phyloP scores from a whole-genome alignment of 2,113 vertebrate genomes.

The Gorsachius goisagi region DNA sequence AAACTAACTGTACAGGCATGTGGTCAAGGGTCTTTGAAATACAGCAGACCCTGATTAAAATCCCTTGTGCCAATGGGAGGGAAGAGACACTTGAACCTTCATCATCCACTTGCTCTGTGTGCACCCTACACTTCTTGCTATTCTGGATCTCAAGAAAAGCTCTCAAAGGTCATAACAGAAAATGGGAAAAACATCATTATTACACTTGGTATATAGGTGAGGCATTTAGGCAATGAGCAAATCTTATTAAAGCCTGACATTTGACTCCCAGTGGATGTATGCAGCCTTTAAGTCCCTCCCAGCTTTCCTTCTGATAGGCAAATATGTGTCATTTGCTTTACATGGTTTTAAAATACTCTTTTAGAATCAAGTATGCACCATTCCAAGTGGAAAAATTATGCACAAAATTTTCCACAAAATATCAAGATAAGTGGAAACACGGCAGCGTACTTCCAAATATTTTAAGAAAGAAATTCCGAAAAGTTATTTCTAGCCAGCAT shows the following conservation, averaged over 20 bases:
- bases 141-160: background rate
- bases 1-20: background rate
- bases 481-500: background rate
- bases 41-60: background rate
- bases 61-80: background rate
- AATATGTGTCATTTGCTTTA: background rate
- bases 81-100: background rate
- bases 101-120: background rate
- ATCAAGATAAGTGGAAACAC: background rate
- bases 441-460: fast-evolving
- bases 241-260: background rate
- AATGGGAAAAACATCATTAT: background rate
- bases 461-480: background rate
- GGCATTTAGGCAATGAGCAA: background rate
- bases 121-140: too few relatives aligned
- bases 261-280: background rate
- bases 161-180: background rate
- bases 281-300: background rate
- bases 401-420: background rate
- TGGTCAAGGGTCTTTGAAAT: background rate
- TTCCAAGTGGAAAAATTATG: background rate
- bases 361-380: background rate
- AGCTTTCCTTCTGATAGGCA: background rate
- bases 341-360: background rate
- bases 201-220: background rate